Base-by-base conservation (phyloP, 2,113 vertebrate genomes). In the Campylomormyrus numenius region DNA sequence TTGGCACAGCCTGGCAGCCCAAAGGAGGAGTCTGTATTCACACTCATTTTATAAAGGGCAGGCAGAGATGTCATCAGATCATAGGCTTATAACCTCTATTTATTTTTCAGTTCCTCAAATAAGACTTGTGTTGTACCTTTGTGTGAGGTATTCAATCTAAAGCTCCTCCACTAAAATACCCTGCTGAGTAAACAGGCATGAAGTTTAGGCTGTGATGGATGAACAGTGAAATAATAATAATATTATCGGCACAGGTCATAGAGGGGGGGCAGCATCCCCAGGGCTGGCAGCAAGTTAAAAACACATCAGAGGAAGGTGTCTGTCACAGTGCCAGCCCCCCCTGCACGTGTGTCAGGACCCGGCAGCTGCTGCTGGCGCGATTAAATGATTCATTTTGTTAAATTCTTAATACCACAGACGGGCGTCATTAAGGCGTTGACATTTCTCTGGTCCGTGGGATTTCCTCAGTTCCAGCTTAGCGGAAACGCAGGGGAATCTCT, bases 401-500 rank as follows among this genome's bases (percentile, higher is more conserved):
- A 87, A 87, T 87, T 87, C 85, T 87, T 87, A 87, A 87, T 87
- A 53, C 15, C 85, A 56, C 50, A 56, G 85, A 56, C 31, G 50
- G n/a, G 13, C 46, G 19, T 56, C 27, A 87, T 56, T 87, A 87
- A 53, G 31, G 31, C 11, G 24, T 15, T 86, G 85, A 86, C 48
- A 87, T 87, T 53, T 87, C 50, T 53, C 31, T 31, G 8, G 46
- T 35, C 8, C 4, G 13, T 27, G 48, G 17, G 17, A 17, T 15
- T 27, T 21, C 7, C 48, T 49, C 27, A 86, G n/a, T 86, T 86
- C 7, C 5, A 27, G 85, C 84, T 86, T 86, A 48, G 1, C 24
- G n/a, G n/a, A 50, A 53, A 50, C 10, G 45, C 31, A 15, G 48
- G 0, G 11, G 48, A 87, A 50, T 27, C 21, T 87, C 49, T 56